Conservation (phyloP, 2,797 vertebrate genomes). For the Oreortyx pictus region DNA sequence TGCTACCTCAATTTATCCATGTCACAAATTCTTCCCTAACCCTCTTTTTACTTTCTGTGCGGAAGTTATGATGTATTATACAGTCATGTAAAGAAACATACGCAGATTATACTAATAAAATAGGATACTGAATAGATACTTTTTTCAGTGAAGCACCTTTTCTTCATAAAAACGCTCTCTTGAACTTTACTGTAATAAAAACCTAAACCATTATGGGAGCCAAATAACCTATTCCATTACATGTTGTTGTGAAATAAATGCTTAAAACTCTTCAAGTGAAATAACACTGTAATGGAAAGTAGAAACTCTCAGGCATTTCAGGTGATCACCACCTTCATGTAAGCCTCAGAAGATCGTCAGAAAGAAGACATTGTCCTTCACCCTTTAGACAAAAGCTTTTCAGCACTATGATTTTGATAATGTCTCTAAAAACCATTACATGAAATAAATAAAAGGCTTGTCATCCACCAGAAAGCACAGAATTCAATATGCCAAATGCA, state of each 20-base stretch:
- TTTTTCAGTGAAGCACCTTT: not conserved
- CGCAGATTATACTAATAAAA: not conserved
- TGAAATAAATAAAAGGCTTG: constrained; percentile 21
- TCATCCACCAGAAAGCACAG: not conserved
- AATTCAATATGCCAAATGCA: constrained; percentile 26
- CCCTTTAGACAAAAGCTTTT: not conserved
- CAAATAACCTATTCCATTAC: not conserved
- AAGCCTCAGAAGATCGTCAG: not conserved
- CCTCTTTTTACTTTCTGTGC: not conserved
- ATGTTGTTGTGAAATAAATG: not conserved
- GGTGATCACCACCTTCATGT: not conserved
- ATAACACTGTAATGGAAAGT: not conserved
- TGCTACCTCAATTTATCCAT: not conserved
- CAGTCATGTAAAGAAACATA: not conserved
- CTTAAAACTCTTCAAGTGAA: not conserved
- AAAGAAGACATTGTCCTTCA: not conserved
- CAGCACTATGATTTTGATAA: not conserved
- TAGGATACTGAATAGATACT: not conserved
- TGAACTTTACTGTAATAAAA: not conserved
- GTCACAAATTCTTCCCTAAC: not conserved
- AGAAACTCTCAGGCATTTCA: not conserved
- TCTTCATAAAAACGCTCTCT: not conserved
- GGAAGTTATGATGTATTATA: not conserved
- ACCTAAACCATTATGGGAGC: not conserved
- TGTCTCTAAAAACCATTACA: not conserved